These are phyloP conservation scores for Scophthalmus maximus DNA, from an alignment of 2,113 vertebrate genomes.

Conservation along the genomic window DNA sequence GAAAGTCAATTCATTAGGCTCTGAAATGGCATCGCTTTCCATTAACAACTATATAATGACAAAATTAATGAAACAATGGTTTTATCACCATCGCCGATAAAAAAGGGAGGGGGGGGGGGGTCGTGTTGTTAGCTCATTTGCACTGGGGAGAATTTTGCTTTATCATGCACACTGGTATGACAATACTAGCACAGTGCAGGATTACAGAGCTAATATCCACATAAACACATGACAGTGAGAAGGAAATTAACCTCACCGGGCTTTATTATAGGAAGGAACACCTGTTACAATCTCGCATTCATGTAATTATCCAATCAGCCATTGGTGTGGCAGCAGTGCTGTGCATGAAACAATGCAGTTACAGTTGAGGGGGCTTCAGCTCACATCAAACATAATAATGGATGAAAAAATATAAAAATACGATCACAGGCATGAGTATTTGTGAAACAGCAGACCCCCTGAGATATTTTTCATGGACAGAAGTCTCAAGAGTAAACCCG, in stretches of 20 bases:
- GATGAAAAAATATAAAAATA: too few relatives aligned
- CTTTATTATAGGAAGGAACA: background rate
- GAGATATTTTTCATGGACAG: background rate
- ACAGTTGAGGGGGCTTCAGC: background rate
- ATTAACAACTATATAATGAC: slow-evolving; percentile 39
- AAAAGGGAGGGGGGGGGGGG: background rate
- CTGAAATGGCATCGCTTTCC: slow-evolving; percentile 10
- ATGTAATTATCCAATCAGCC: background rate
- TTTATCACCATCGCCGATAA: slow-evolving; percentile 11
- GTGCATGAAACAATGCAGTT: background rate
- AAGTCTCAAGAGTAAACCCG: background rate
- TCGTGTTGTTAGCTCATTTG: slow-evolving; percentile 15
- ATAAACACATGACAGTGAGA: slow-evolving; percentile 22
- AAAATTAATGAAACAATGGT: slow-evolving; percentile 43
- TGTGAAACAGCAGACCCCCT: background rate
- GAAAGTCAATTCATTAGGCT: slow-evolving; percentile 34
- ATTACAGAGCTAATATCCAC: slow-evolving; percentile 24
- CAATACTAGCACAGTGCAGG: background rate
- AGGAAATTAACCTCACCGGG: background rate
- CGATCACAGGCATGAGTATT: background rate
- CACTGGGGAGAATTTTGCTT: slow-evolving; percentile 15
- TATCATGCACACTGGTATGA: slow-evolving; percentile 18
- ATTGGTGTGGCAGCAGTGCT: background rate
- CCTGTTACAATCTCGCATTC: background rate
- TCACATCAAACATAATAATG: background rate